These are phyloP conservation scores for Drosophila paulistorum DNA, from an alignment of 1,140 invertebrate species.

Conservation along the genomic window DNA sequence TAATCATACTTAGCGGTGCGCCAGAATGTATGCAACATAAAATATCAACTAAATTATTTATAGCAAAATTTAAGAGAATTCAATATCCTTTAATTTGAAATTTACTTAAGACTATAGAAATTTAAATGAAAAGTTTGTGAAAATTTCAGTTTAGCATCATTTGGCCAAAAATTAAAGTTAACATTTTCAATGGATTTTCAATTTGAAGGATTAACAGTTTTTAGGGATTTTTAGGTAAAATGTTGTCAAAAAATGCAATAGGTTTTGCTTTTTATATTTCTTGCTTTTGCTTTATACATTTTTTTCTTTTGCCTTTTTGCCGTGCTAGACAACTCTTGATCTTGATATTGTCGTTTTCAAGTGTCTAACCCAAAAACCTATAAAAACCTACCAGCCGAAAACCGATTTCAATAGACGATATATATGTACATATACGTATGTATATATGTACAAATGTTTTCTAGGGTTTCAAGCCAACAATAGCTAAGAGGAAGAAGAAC, in stretches of 20 bases:
- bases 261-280: too few species aligned
- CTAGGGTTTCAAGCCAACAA: not conserved
- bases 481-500: not conserved
- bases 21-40: not conserved
- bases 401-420: not conserved
- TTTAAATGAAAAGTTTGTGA: too few species aligned
- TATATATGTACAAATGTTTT: not conserved
- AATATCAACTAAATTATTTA: constrained; percentile 3
- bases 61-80: not conserved
- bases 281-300: not conserved
- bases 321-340: constrained; percentile 29
- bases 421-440: too few species aligned
- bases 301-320: constrained; percentile 17
- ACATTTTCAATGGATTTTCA: too few species aligned
- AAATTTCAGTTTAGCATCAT: too few species aligned
- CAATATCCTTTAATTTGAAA: not conserved
- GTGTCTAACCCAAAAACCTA: constrained; percentile 8
- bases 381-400: not conserved
- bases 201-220: too few species aligned
- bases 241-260: too few species aligned
- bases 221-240: too few species aligned
- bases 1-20: not conserved
- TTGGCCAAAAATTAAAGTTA: too few species aligned
- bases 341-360: constrained; percentile 38
- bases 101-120: too few species aligned